Base-by-base conservation (phyloP, 2,888 invertebrate species). In the Pomacea canaliculata region DNA sequence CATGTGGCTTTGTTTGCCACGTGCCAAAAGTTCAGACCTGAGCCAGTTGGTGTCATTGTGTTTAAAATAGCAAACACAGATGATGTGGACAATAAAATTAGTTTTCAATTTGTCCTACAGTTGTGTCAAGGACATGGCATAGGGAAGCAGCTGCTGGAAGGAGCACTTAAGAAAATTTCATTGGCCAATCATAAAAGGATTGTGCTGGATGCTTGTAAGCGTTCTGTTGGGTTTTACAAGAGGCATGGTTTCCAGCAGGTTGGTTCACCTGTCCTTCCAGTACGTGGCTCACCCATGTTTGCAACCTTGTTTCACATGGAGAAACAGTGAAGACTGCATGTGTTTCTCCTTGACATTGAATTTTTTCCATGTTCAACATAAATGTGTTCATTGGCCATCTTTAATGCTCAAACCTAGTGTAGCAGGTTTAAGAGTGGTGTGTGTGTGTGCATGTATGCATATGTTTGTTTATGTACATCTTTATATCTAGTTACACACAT, bases 1-100 rank as follows among this genome's bases (percentile, higher is more conserved):
- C 13, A 62, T 51, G 19, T 60, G 51, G 48, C 48, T 2, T 71
- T 76, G 48, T 46, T 76, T 46, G 76, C 76, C 9, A 71, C 66
- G 19, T 56, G 49, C 66, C 46, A 66, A 12, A 63, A 19, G 27
- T 27, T 63, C 16, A 10, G 13, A 46, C 49, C 67, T 16, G 68
- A 62, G 8, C 63, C 67, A 16, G 18, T 56, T 37, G 76, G 59
- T 46, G 59, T 66, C 19, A 65, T 65, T 19, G n/a, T 48, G 65
- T 71, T 60, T 66, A 71, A 27, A 10, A 19, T 63, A 12, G 63
- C 63, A 27, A 19, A 9, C 12, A 19, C 2, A 23, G 10, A 63
- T 19, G 63, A 63, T 23, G 10, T 63, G 19, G 16, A n/a, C 27
- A 63, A 63, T 7, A 19, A 23, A 27, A 23, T 63, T 16, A 63